These are phyloP conservation scores for Gortyna flavago DNA, from an alignment of 2,888 invertebrate genomes.

Conservation along the genomic window DNA sequence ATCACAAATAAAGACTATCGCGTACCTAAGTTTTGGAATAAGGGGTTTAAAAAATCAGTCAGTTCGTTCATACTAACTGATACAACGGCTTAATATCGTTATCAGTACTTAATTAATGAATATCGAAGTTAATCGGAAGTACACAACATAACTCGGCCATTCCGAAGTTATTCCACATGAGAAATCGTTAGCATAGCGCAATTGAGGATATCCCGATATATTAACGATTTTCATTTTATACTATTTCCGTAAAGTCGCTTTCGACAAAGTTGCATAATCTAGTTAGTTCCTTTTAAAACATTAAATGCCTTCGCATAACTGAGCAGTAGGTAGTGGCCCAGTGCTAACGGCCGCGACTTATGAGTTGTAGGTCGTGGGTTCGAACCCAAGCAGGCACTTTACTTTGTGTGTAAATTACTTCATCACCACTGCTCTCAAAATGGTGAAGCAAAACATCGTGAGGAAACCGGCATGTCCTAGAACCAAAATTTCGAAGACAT, in stretches of 20 bases:
- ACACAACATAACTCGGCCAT: conserved; percentile 23
- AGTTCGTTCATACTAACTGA: background rate
- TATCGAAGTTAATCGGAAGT: conserved; percentile 3
- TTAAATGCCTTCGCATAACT: conserved; percentile 9
- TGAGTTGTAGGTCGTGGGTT: background rate
- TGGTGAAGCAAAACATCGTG: background rate
- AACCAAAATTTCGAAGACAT: background rate
- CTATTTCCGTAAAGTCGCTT: conserved; percentile 40
- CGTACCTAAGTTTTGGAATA: background rate
- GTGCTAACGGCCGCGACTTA: background rate
- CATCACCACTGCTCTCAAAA: background rate
- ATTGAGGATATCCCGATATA: conserved; percentile 57
- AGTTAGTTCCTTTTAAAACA: conserved; percentile 11
- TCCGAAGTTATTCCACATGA: conserved; percentile 17
- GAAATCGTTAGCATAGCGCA: conserved; percentile 36
- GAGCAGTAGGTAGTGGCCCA: background rate
- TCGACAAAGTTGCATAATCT: conserved; percentile 42
- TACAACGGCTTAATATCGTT: background rate
- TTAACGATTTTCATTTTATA: conserved; percentile 15
- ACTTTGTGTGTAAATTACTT: background rate
- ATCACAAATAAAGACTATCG: background rate
- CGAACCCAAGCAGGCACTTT: background rate
- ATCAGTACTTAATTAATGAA: background rate
- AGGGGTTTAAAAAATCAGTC: background rate
- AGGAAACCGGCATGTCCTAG: background rate